These are phyloP conservation scores for Syngnathus acus DNA, from an alignment of 2,797 vertebrate genomes.

Conservation along the genomic window DNA sequence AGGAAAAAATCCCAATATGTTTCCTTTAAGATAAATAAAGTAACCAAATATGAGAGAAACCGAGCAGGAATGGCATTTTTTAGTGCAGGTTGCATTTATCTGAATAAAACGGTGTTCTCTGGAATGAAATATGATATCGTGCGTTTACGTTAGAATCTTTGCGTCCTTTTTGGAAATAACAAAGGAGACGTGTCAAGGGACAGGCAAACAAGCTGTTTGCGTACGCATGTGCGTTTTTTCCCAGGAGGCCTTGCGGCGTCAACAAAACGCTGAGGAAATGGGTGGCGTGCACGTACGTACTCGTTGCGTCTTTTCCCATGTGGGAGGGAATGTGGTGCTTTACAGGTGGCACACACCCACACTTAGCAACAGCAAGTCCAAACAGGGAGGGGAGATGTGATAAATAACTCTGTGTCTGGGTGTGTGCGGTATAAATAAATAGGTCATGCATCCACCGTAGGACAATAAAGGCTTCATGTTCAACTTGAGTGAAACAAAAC, in stretches of 20 bases:
- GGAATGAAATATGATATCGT: neutral
- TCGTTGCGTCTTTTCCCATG: constrained; percentile 45
- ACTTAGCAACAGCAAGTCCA: constrained; percentile 15
- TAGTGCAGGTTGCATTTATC: neutral
- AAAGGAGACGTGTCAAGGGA: constrained; percentile 3
- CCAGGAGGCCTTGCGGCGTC: constrained; percentile 41
- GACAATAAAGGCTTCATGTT: constrained; percentile 63
- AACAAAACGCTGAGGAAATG: constrained; percentile 32
- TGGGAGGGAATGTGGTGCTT: constrained; percentile 44
- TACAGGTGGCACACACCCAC: constrained; percentile 40
- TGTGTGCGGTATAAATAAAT: constrained; percentile 37
- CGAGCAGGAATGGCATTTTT: neutral
- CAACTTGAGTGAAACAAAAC: constrained; percentile 54
- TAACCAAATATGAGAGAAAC: neutral
- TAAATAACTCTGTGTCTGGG: constrained; percentile 9
- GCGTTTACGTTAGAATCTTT: neutral
- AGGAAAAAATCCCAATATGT: too few relatives aligned
- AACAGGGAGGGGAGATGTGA: constrained; percentile 19
- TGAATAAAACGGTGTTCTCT: neutral
- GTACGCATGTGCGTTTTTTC: constrained; percentile 23
- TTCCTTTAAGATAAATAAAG: neutral
- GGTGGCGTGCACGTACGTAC: constrained; percentile 44
- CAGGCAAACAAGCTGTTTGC: neutral
- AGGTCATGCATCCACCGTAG: constrained; percentile 66
- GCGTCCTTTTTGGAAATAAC: neutral